Percentiles rank a stretch among this genome's conserved stretches.
These are phyloP conservation scores for Teleogryllus occipitalis DNA, from an alignment of 1,140 invertebrate species.

Conservation along the genomic window DNA sequence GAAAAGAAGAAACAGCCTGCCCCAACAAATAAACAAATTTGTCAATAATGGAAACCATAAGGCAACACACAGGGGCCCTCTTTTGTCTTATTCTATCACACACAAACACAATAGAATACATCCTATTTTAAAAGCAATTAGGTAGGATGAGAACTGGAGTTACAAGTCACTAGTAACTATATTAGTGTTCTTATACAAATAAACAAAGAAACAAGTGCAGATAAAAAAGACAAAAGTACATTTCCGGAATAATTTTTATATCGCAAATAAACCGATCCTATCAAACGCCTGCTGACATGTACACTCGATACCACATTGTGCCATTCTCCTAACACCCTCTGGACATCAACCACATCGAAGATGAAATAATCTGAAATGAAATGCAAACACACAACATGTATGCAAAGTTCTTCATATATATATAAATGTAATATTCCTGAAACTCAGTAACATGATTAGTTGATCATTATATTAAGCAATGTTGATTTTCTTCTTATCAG, in stretches of 20 bases:
- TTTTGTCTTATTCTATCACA: not conserved
- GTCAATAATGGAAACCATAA: not conserved
- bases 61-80: not conserved
- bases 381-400: conserved; percentile 22
- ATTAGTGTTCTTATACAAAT: conserved; percentile 2
- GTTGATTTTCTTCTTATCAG: too few relatives aligned
- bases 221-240: conserved; percentile 6
- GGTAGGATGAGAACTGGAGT: not conserved
- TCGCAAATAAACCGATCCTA: conserved; percentile 1
- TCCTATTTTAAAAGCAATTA: conserved; percentile 2
- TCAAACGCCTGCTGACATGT: not conserved
- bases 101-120: not conserved
- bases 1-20: conserved; percentile 3
- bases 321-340: not conserved
- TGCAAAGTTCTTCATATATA: conserved; percentile 12
- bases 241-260: not conserved
- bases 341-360: conserved; percentile 17
- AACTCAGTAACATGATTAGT: conserved; percentile 6
- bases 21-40: conserved; percentile 5
- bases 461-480: too few relatives aligned
- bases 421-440: conserved; percentile 7
- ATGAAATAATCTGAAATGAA: conserved; percentile 22
- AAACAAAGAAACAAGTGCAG: conserved; percentile 1
- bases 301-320: not conserved
- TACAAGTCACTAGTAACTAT: conserved; percentile 5